Percentiles rank a stretch among this genome's conserved stretches.
Evolutionary conservation across 2,797 vertebrate genomes (phyloP).

Genomic region (Momotus momota): DNA sequence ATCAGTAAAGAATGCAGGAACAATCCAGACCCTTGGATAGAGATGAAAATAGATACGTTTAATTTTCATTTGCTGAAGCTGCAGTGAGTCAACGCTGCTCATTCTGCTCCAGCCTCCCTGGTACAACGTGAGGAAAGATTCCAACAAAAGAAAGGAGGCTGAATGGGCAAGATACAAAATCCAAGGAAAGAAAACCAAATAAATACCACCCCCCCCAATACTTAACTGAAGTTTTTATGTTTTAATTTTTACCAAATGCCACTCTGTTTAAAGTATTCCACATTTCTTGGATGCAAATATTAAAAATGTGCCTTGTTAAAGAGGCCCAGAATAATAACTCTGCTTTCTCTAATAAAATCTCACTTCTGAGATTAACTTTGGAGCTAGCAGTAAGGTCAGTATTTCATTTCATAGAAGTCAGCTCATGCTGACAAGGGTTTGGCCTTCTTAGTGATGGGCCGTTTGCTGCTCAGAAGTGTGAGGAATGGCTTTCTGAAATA

Average conservation of each 20-base stretch:
- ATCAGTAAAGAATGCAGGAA: neutral
- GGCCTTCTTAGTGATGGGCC: conserved; percentile 45
- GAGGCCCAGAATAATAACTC: neutral
- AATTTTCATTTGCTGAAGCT: neutral
- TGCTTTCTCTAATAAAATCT: conserved; percentile 29
- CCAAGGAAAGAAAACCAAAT: neutral
- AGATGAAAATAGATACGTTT: neutral
- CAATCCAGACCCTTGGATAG: neutral
- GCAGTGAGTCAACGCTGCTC: neutral
- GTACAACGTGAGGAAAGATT: neutral
- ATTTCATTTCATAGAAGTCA: conserved; percentile 28
- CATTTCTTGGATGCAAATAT: neutral
- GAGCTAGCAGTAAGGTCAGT: neutral
- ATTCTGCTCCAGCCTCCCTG: neutral
- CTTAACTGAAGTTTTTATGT: neutral
- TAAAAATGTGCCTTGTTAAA: neutral
- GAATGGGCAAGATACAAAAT: neutral
- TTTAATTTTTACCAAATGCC: neutral
- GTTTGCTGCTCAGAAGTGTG: conserved; percentile 62
- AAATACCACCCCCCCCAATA: neutral
- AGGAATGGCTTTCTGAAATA: conserved; percentile 58
- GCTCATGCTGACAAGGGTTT: conserved; percentile 21
- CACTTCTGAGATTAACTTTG: conserved; percentile 30
- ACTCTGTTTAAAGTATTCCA: neutral
- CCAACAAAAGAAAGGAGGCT: neutral